Base-by-base conservation (phyloP, 1,140 invertebrate genomes). In the Drosophila pandora region DNA sequence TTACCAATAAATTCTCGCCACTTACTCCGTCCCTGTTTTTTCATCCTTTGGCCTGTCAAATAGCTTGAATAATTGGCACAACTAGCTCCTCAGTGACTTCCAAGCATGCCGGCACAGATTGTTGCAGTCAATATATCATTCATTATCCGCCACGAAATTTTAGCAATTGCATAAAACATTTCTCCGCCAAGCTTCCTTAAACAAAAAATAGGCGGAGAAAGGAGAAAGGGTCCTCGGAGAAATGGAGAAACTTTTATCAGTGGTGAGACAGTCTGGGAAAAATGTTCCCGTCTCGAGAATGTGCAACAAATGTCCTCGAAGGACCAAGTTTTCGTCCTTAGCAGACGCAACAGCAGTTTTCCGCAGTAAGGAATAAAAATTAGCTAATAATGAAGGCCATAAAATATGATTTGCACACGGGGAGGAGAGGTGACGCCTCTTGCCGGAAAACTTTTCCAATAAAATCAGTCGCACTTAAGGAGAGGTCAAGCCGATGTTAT, bases 331-430 rank as follows among this genome's bases (percentile, higher is more conserved):
- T 82, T 83, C 54, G 39, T 47, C 58, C 63, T 60, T 25, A 21
- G 45, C 34, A 50, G 48, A 45, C 45, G 63, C 67, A 56, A 43
- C 55, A 52, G 63, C 67, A 56, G 50, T 56, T 68, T 48, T 64
- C 22, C 41, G 28, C 41, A n/a, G 13, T 37, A 37, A 62, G 43
- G 81, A 79, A 88, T 83, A 88, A 88, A 88, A 88, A 88, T 83
- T 88, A 88, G 83, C 79, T 88, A 88, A 88, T 88, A 88, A 88
- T 88, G 83, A 88, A 79, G 76, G 79, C 72, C 83, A 88, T 88
- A 88, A 88, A 88, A 88, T 88, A 88, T 83, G 76, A 83, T 88
- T 88, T 81, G 68, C 59, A 53, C 59, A 41, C 56, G 39, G 57
- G 34, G 58, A 12, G 21, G 23, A 32, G 41, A 62, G 49, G 37